Conservation (phyloP, 2,888 invertebrate genomes). For the Drosophila peninsularis region DNA sequence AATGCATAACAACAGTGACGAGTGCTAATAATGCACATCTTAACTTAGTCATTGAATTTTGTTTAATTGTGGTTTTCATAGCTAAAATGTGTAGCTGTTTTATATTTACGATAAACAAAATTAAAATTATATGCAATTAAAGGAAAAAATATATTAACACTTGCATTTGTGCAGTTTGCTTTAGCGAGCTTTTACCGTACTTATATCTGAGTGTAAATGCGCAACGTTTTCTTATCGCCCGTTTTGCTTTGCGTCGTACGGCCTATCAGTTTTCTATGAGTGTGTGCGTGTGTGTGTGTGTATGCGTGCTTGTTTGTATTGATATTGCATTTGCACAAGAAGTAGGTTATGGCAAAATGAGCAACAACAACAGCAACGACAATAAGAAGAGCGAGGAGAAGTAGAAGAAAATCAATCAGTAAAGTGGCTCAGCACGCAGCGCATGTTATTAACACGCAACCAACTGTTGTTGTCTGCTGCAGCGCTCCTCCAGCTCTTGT, state of each 20-base stretch:
- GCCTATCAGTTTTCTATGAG: conserved; percentile 54
- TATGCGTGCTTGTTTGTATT: conserved; percentile 35
- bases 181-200: conserved; percentile 5
- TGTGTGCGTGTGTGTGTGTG: conserved; percentile 9
- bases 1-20: conserved; percentile 18
- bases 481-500: neutral
- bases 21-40: neutral
- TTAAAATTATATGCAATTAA: neutral
- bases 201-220: conserved; percentile 53
- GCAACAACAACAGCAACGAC: conserved; percentile 31
- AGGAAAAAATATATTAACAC: neutral
- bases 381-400: conserved; percentile 15
- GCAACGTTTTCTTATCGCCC: conserved; percentile 74
- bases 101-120: neutral
- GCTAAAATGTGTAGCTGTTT: neutral
- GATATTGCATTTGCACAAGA: conserved; percentile 65
- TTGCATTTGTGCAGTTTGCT: neutral
- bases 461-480: conserved; percentile 53
- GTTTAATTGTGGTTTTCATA: neutral
- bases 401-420: conserved; percentile 56
- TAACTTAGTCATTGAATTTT: neutral
- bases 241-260: conserved; percentile 43
- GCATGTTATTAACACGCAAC: conserved; percentile 66
- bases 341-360: conserved; percentile 75
- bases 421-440: conserved; percentile 60